Conservation (phyloP, 2,888 invertebrate species). For the Operophtera brumata region DNA sequence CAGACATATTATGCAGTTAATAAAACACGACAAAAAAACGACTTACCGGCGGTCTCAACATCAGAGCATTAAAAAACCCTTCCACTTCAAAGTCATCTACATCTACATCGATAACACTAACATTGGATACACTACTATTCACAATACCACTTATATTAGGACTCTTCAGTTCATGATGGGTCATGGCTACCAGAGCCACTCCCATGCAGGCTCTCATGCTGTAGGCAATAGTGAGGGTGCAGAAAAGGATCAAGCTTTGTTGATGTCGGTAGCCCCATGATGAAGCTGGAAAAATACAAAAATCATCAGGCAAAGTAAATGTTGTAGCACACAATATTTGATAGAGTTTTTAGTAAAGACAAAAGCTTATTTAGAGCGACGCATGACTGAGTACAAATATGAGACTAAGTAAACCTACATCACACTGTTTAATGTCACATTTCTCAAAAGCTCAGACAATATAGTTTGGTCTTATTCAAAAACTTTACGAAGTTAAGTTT, state of each 20-base stretch:
- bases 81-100: slow-evolving; percentile 31
- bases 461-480: no score
- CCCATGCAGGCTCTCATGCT: slow-evolving; percentile 83
- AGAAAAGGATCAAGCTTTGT: slow-evolving; percentile 81
- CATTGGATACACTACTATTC: not conserved
- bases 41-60: slow-evolving; percentile 57
- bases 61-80: slow-evolving; percentile 45
- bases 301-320: no score
- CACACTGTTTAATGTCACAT: no score
- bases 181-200: slow-evolving; percentile 84
- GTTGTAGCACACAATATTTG: no score
- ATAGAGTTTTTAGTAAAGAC: no score
- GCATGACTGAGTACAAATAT: no score
- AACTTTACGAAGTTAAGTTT: no score
- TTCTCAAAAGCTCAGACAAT: no score
- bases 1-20: not conserved
- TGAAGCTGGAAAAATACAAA: slow-evolving; percentile 36
- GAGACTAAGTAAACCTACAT: no score
- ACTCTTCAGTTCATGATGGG: slow-evolving; percentile 28
- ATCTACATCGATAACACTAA: slow-evolving; percentile 3
- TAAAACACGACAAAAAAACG: not conserved
- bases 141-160: not conserved
- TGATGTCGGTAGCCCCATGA: slow-evolving; percentile 76
- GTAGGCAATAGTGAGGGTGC: slow-evolving; percentile 80
- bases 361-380: no score